Conservation (phyloP, 2,888 invertebrate genomes). For the Drosophila percnosoma region DNA sequence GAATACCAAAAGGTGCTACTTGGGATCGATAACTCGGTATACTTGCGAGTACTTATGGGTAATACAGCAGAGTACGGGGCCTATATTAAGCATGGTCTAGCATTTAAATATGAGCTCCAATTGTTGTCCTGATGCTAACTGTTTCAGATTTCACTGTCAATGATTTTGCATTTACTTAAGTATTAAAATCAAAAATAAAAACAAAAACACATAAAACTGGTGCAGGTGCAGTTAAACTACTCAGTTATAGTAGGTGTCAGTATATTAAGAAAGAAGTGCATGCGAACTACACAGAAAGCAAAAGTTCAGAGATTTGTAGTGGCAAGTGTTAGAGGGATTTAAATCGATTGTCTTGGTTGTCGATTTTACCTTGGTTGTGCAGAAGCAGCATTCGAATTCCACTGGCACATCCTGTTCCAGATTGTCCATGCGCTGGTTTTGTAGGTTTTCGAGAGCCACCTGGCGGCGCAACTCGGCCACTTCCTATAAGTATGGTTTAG, state of each 20-base stretch:
- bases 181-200: not conserved
- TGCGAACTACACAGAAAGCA: slow-evolving; percentile 59
- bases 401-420: slow-evolving; percentile 95
- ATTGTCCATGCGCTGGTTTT: slow-evolving; percentile 86
- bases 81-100: slow-evolving; percentile 38
- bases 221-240: slow-evolving; percentile 48
- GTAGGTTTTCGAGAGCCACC: slow-evolving; percentile 85
- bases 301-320: slow-evolving; percentile 8
- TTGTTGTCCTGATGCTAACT: slow-evolving; percentile 10
- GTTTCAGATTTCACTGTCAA: slow-evolving; percentile 2
- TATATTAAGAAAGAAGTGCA: slow-evolving; percentile 24
- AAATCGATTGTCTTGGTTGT: slow-evolving; percentile 58
- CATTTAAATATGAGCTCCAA: slow-evolving; percentile 16
- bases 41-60: slow-evolving; percentile 1
- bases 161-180: slow-evolving; percentile 31
- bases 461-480: slow-evolving; percentile 85
- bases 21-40: slow-evolving; percentile 22
- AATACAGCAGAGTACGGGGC: slow-evolving; percentile 21
- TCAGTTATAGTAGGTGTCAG: slow-evolving; percentile 5
- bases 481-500: slow-evolving; percentile 83
- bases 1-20: slow-evolving; percentile 20
- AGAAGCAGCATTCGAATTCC: slow-evolving; percentile 99
- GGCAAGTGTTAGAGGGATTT: slow-evolving; percentile 17
- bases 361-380: slow-evolving; percentile 93
- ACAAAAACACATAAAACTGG: slow-evolving; percentile 19